phyloP scores from a whole-genome alignment of 2,888 invertebrate species.

The Folsomia manolachei region DNA sequence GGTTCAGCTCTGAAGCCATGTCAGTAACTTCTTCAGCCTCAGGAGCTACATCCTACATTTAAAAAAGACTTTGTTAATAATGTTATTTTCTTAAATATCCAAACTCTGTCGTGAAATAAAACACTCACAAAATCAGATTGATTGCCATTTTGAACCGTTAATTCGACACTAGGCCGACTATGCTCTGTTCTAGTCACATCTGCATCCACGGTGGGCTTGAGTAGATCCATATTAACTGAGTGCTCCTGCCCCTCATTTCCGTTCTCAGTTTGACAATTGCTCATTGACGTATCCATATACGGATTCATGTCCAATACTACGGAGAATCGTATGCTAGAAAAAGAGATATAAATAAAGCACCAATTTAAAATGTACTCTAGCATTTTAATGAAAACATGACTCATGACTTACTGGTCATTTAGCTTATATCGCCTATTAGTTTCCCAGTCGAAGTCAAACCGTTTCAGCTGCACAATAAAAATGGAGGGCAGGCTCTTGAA shows the following conservation, averaged over 20 bases:
- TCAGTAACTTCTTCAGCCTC: too few species aligned
- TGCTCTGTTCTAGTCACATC: conserved; percentile 25
- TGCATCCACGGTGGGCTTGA: conserved; percentile 18
- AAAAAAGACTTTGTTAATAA: too few species aligned
- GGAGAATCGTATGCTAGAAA: too few species aligned
- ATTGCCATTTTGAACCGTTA: conserved; percentile 8
- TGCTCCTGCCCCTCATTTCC: too few species aligned
- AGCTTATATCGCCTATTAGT: conserved; percentile 23
- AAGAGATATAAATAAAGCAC: not conserved
- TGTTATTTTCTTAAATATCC: too few species aligned
- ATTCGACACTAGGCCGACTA: conserved; percentile 34
- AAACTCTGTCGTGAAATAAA: too few species aligned
- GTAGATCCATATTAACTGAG: not conserved
- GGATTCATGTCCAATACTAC: conserved; percentile 34
- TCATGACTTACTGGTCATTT: conserved; percentile 28
- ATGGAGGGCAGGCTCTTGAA: conserved; percentile 83
- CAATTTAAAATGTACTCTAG: conserved; percentile 27
- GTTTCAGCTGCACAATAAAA: conserved; percentile 78
- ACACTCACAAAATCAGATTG: too few species aligned
- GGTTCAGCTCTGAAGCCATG: too few species aligned
- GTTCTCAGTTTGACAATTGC: conserved; percentile 15
- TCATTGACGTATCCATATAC: conserved; percentile 24
- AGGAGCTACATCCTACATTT: too few species aligned
- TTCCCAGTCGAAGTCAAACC: conserved; percentile 64
- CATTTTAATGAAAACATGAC: conserved; percentile 12